A percentile compares a stretch with the other conserved stretches of the same genome.
Evolutionary conservation across 2,797 vertebrate species (phyloP).

Genomic region (Microchirus variegatus): DNA sequence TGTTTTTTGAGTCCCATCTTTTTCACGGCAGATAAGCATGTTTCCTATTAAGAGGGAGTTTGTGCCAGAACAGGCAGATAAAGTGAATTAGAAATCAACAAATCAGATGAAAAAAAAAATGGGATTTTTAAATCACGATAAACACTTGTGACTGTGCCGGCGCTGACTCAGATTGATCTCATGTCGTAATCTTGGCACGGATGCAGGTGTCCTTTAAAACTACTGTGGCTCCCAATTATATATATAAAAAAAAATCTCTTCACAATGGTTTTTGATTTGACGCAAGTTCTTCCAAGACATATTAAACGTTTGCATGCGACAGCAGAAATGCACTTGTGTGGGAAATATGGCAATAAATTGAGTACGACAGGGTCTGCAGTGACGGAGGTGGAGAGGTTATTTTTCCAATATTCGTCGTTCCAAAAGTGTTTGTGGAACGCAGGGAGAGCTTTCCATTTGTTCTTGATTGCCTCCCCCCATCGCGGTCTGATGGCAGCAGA

Average conservation of each 20-base stretch:
- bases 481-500: constrained; percentile 14
- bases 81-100: constrained; percentile 23
- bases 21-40: neutral
- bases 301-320: constrained; percentile 31
- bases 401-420: constrained; percentile 52
- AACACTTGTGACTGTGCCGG: neutral
- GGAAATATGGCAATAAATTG: constrained; percentile 54
- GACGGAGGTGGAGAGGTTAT: constrained; percentile 33
- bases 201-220: constrained; percentile 27
- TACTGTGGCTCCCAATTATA: constrained; percentile 21
- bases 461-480: constrained; percentile 24
- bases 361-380: constrained; percentile 23
- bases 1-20: neutral
- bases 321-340: constrained; percentile 34
- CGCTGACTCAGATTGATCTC: constrained; percentile 6
- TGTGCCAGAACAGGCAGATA: neutral
- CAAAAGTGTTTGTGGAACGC: constrained; percentile 35
- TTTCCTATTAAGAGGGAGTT: neutral
- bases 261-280: constrained; percentile 25
- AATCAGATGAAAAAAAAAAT: too few species aligned
- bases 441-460: constrained; percentile 30
- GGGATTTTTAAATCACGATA: neutral
- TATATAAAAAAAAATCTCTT: constrained; percentile 6
- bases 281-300: constrained; percentile 33
- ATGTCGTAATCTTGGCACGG: constrained; percentile 25